Base-by-base conservation (phyloP, 2,113 vertebrate species). In the Microtus richardsoni region DNA sequence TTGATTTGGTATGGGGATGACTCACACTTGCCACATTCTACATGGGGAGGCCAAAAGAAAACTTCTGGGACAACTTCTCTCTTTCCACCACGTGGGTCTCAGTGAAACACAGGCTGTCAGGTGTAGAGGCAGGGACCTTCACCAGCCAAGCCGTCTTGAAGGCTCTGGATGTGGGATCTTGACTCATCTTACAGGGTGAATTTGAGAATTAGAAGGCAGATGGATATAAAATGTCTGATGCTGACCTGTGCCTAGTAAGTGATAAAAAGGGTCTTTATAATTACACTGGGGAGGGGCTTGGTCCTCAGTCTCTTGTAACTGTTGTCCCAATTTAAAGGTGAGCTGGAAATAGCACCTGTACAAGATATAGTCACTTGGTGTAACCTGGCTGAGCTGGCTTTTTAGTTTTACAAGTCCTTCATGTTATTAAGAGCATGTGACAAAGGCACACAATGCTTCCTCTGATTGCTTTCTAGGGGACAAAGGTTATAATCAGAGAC, bases 281-380 rank as follows among this genome's bases (percentile, higher is more conserved):
- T 75, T 28, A 7, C 1, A 33, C 80, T 1, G n/a, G 85, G 41
- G 3, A 64, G 47, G 22, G 80, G 36, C 14, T 28, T 44, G 28
- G 36, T 64, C 91, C 47, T 47, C 11, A 47, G 39, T 36, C 14
- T 21, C 78, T 64, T 36, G 44, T 33, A 79, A 62, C 49, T n/a
- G 62, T 19, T 89, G 39, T 80, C 77, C 44, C 78, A 88, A 41
- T 89, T 92, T 33, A 73, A 95, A 77, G 26, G 70, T 24, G 47
- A 83, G 58, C 30, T 39, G 73, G 75, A 88, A 92, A 89, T 33
- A 47, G 2, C 68, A 58, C 1, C 22, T 0, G 39, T 60, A 14
- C 33, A 19, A 74, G 70, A 68, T 80, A 68, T 9, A 83, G 70
- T n/a, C 41, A 0, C 3, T 30, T 5, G n/a, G 71, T 5, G 2